Evolutionary conservation across 1,140 invertebrate genomes (phyloP).

Genomic region (Ridgeia piscesae): DNA sequence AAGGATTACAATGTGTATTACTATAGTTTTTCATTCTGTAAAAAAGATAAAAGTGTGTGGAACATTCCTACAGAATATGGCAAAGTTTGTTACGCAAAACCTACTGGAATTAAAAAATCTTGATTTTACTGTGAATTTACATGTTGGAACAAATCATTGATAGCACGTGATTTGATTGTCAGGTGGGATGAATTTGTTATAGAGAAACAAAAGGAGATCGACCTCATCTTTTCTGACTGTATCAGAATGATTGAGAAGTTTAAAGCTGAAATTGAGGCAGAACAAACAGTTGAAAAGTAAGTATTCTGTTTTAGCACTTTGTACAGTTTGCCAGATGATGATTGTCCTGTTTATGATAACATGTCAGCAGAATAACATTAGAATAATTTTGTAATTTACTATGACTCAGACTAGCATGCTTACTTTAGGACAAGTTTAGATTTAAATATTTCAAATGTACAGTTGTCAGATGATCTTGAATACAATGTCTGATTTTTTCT

Average conservation of each 20-base stretch:
- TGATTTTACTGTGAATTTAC: background rate
- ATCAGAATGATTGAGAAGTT: background rate
- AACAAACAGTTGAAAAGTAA: background rate
- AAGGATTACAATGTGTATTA: too few species aligned
- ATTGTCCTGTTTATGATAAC: background rate
- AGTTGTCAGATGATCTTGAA: background rate
- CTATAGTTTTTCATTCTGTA: background rate
- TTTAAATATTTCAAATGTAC: background rate
- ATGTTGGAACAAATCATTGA: background rate
- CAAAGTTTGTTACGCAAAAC: background rate
- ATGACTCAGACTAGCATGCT: background rate
- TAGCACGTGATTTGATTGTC: background rate
- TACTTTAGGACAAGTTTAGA: background rate
- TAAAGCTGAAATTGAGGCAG: background rate
- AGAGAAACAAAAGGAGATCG: background rate
- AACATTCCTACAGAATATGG: background rate
- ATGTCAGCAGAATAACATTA: background rate
- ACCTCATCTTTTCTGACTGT: background rate
- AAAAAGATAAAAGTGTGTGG: background rate
- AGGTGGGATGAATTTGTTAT: background rate
- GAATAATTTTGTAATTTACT: background rate
- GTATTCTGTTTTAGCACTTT: background rate
- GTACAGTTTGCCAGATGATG: background rate
- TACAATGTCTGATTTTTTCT: too few species aligned
- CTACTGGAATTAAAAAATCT: background rate